Evolutionary conservation across 2,888 invertebrate species (phyloP).

Genomic region (Hypsopygia costalis): DNA sequence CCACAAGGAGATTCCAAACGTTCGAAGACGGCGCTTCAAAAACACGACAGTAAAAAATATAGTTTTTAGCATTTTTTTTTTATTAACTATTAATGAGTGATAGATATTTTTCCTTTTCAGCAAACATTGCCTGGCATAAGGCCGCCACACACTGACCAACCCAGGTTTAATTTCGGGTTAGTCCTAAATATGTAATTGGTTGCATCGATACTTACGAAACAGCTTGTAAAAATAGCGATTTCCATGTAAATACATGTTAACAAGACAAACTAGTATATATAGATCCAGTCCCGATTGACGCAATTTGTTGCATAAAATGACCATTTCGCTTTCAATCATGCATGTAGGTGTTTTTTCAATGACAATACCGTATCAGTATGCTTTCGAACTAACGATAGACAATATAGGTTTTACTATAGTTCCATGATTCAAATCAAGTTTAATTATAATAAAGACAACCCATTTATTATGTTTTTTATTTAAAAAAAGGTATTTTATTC

Average conservation of each 20-base stretch:
- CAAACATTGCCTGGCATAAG: constrained; percentile 8
- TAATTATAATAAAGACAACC: no score
- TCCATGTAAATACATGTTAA: constrained; percentile 12
- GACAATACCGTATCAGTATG: no score
- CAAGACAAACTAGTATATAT: constrained; percentile 20
- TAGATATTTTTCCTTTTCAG: constrained; percentile 4
- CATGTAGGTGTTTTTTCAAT: no score
- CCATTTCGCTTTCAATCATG: neutral
- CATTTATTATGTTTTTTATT: no score
- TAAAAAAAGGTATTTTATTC: no score
- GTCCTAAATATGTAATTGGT: constrained; percentile 17
- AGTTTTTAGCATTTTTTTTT: constrained; percentile 31
- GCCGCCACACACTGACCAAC: neutral
- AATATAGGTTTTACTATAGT: no score
- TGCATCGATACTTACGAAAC: constrained; percentile 21
- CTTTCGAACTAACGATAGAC: no score
- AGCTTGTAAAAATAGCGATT: constrained; percentile 13
- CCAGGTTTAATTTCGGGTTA: neutral
- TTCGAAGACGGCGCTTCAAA: constrained; percentile 23
- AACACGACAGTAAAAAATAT: constrained; percentile 67
- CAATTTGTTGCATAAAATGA: constrained; percentile 9
- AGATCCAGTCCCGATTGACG: constrained; percentile 13
- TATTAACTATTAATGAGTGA: constrained; percentile 19
- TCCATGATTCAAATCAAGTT: no score
- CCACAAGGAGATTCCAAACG: constrained; percentile 25